phyloP scores from a whole-genome alignment of 2,113 vertebrate species.

The Pterophyllum scalare region DNA sequence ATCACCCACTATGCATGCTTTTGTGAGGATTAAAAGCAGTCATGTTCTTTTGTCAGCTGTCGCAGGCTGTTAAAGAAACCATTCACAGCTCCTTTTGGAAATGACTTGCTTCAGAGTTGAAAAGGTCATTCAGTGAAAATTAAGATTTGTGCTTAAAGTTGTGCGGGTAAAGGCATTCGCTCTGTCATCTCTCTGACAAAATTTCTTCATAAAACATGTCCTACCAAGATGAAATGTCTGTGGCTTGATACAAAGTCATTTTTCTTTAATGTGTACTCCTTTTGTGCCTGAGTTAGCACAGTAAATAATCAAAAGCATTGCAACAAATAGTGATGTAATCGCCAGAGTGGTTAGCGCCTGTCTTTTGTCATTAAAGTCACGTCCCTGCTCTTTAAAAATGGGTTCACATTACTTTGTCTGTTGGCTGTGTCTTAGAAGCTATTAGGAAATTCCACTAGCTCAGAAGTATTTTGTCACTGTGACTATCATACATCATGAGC shows the following conservation, averaged over 20 bases:
- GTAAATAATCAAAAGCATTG: not conserved
- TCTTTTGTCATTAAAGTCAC: not conserved
- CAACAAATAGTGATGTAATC: conserved; percentile 4
- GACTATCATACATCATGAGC: not conserved
- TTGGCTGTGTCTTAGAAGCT: not conserved
- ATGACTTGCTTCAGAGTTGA: conserved; percentile 28
- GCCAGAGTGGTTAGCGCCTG: not conserved
- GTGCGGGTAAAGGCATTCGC: not conserved
- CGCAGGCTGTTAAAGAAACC: conserved; percentile 29
- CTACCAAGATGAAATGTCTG: not conserved
- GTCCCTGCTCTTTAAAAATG: not conserved
- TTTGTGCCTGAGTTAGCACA: not conserved
- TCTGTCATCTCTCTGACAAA: not conserved
- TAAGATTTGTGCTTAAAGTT: not conserved
- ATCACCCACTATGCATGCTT: conserved; percentile 24
- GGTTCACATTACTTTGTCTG: not conserved
- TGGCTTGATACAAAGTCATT: not conserved
- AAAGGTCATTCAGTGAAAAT: conserved; percentile 63
- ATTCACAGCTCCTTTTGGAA: conserved; percentile 33
- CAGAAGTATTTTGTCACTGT: not conserved
- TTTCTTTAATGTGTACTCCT: not conserved
- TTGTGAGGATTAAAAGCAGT: conserved; percentile 40
- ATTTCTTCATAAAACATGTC: not conserved
- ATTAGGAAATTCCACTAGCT: not conserved
- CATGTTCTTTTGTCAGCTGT: conserved; percentile 49